These are phyloP conservation scores for Dorcus hopei DNA, from an alignment of 2,888 invertebrate species.

Conservation along the genomic window DNA sequence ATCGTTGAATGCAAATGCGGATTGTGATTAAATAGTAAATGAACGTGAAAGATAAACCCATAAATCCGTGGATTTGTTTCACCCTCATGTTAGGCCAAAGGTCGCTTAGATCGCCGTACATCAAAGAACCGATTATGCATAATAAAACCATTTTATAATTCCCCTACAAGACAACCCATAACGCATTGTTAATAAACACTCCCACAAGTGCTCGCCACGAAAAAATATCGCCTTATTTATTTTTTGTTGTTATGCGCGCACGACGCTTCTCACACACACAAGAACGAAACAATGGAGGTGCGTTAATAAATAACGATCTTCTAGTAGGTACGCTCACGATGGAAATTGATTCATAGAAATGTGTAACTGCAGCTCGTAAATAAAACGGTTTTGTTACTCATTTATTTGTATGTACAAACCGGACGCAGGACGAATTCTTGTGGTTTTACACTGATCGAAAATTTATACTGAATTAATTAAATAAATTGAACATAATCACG, in stretches of 20 bases:
- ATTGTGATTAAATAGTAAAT: background rate
- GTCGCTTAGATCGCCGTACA: conserved; percentile 16
- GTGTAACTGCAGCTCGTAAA: too few relatives aligned
- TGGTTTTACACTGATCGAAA: too few relatives aligned
- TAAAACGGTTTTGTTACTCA: too few relatives aligned
- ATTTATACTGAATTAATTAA: too few relatives aligned
- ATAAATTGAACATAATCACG: too few relatives aligned
- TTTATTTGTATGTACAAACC: too few relatives aligned
- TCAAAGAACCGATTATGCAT: conserved; percentile 20
- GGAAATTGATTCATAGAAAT: too few relatives aligned
- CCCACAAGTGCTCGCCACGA: conserved; percentile 11
- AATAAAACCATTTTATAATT: conserved; percentile 19
- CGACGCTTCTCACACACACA: background rate
- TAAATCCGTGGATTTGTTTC: conserved; percentile 8
- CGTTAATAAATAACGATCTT: background rate
- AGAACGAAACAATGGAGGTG: background rate
- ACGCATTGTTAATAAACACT: conserved; percentile 19
- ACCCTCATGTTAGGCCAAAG: conserved; percentile 16
- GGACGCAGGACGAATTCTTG: too few relatives aligned
- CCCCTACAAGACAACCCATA: conserved; percentile 14
- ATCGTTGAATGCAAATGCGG: too few relatives aligned
- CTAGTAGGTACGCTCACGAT: too few relatives aligned
- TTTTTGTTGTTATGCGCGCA: background rate
- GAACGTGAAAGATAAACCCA: background rate
- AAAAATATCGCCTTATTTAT: background rate